Evolutionary conservation across 37 sponge, comb jelly and placozoan species (phyloP), one percentile per base, ranked within the genome.

Genomic region (Aphrocallistes beatrix): DNA sequence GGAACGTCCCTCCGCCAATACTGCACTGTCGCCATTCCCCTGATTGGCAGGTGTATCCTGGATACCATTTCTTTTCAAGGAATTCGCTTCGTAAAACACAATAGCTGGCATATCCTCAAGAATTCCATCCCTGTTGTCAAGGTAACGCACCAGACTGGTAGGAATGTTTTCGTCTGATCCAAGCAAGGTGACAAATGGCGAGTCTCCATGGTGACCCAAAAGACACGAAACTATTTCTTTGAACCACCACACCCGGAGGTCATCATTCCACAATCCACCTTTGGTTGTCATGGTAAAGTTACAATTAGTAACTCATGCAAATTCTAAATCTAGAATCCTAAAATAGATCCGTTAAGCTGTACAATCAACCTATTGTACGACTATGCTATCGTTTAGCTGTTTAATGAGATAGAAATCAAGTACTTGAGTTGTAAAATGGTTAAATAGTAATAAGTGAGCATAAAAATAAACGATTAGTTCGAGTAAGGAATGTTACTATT

Each of bases 201-300:
- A 19, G 75, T 60, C 75, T 60, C 75, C 75, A 60, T 60, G 75
- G 75, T 6, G n/a, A 60, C 75, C 75, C 25, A 60, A 6, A 6
- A 60, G 75, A 60, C 75, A 60, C n/a, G 75, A 60, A 19, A 60
- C 75, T 30, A 60, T 60, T 13, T 60, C 17, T 30, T 60, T 3
- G 34, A 60, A 60, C 75, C 75, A 60, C 75, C 75, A 60, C 10
- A 60, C 75, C 25, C 75, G 75, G 75, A 60, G 75, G 21, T 60
- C 75, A n/a, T n/a, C n/a, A n/a, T n/a, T n/a, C n/a, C n/a, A n/a
- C n/a, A n/a, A n/a, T n/a, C n/a, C n/a, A n/a, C n/a, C n/a, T n/a
- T n/a, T n/a, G n/a, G n/a, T n/a, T n/a, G n/a, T n/a, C n/a, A n/a
- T n/a, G n/a, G n/a, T n/a, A n/a, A n/a, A n/a, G n/a, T n/a, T n/a